A percentile compares a stretch with the other conserved stretches of the same genome.
These are phyloP conservation scores for Oryzaephilus surinamensis DNA, from an alignment of 1,140 invertebrate genomes.

Conservation along the genomic window DNA sequence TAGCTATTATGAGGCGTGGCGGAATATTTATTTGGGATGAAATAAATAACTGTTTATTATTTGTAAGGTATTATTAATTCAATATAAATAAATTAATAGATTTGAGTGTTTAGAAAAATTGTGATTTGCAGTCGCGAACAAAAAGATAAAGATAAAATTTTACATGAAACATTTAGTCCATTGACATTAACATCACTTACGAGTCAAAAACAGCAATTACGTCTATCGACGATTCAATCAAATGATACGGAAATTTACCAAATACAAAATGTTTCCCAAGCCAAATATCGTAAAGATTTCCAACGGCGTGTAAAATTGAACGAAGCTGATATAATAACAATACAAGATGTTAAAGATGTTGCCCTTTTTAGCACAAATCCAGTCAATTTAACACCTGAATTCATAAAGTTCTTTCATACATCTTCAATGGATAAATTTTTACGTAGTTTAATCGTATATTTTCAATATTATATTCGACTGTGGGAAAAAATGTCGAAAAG, in stretches of 20 bases:
- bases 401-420: conserved; percentile 48
- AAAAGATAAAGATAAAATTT: neutral
- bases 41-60: neutral
- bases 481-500: conserved; percentile 43
- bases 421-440: conserved; percentile 48
- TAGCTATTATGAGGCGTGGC: neutral
- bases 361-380: conserved; percentile 45
- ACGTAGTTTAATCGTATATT: conserved; percentile 48
- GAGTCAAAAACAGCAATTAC: neutral
- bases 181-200: neutral
- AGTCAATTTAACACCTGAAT: conserved; percentile 41
- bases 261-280: conserved; percentile 34
- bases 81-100: too few species aligned
- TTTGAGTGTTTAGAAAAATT: too few species aligned
- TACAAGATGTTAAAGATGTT: conserved; percentile 56
- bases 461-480: conserved; percentile 48
- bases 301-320: conserved; percentile 42
- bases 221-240: neutral
- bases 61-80: too few species aligned
- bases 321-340: conserved; percentile 43
- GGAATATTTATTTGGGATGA: too few species aligned
- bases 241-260: conserved; percentile 1
- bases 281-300: conserved; percentile 44
- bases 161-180: neutral
- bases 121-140: too few species aligned